Conservation (phyloP, 1,140 invertebrate species). For the Tetragonula clypearis region DNA sequence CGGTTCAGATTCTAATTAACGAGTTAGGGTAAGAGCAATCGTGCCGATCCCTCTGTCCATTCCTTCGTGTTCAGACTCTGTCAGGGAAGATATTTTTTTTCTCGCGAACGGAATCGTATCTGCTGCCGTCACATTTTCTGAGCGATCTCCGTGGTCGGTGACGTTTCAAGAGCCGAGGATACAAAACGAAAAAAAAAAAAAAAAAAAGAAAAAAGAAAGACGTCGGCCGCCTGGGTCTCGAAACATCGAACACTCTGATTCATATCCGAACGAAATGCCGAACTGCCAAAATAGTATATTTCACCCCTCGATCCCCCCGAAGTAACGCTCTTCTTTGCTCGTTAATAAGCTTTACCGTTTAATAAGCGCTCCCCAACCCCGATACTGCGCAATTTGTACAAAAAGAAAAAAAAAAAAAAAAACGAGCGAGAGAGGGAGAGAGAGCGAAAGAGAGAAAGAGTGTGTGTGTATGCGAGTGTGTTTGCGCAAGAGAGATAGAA, state of each 20-base stretch:
- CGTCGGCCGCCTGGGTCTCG: slow-evolving; percentile 50
- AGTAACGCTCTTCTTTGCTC: slow-evolving; percentile 49
- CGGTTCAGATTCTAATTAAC: not conserved
- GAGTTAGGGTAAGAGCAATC: not conserved
- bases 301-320: slow-evolving; percentile 17
- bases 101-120: slow-evolving; percentile 33
- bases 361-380: slow-evolving; percentile 16
- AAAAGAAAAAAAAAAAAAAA: slow-evolving; percentile 17
- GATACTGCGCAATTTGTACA: slow-evolving; percentile 54
- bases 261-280: slow-evolving; percentile 52
- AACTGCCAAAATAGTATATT: slow-evolving; percentile 67
- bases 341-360: slow-evolving; percentile 59
- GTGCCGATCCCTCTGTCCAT: not conserved
- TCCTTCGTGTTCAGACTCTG: not conserved
- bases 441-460: not conserved
- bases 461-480: not conserved
- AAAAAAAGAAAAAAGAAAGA: not conserved
- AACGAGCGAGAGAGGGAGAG: not conserved
- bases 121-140: slow-evolving; percentile 45
- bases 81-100: slow-evolving; percentile 57
- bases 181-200: not conserved
- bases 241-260: slow-evolving; percentile 60
- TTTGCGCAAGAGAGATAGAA: not conserved
- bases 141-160: slow-evolving; percentile 23
- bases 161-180: not conserved